Base-by-base conservation (phyloP, 2,797 vertebrate genomes). In the Propithecus perrieri region DNA sequence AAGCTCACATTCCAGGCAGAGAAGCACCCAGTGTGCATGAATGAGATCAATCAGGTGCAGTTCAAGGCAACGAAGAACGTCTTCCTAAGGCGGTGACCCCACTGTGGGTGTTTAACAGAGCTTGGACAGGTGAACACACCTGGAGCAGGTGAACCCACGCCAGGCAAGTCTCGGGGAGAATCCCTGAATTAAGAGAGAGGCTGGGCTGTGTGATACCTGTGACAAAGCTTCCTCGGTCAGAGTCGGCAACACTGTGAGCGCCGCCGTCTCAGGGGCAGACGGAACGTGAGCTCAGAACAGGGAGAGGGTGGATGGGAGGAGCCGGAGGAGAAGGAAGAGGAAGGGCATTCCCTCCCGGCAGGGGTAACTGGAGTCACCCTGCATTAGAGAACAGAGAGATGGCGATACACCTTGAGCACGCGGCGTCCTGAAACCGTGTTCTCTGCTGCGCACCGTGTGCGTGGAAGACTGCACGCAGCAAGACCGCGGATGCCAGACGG, bases 1-100 rank as follows among this genome's bases (percentile, higher is more conserved):
- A 38, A 22, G 74, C 61, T 46, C 4, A n/a, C 4, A 7, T 33
- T 69, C 41, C 20, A 15, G 63, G 30, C 0, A n/a, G n/a, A 50
- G 74, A 38, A 55, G 89, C 35, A 10, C 9, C 38, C 10, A 0
- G 46, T 65, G 7, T n/a, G 5, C 17, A 24, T 6, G 24, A 53
- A 5, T 1, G 1, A 38, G 7, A 4, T 10, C 33, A 1, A 20
- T 2, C 33, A 2, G 17, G 0, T 1, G 24, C 28, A 7, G 2
- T 13, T 33, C 33, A 46, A 84, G 72, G 20, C 0, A 7, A 22
- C 0, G 9, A 0, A 26, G 1, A 41, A 11, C 11, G n/a, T 33
- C 48, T 14, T 50, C 2, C 4, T n/a, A 7, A 59, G 43, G 75
- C n/a, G 26, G 10, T 10, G 46, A 22, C 53, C 48, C 30, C 33